Conservation (phyloP, 2,797 vertebrate species). For the Columba guinea region DNA sequence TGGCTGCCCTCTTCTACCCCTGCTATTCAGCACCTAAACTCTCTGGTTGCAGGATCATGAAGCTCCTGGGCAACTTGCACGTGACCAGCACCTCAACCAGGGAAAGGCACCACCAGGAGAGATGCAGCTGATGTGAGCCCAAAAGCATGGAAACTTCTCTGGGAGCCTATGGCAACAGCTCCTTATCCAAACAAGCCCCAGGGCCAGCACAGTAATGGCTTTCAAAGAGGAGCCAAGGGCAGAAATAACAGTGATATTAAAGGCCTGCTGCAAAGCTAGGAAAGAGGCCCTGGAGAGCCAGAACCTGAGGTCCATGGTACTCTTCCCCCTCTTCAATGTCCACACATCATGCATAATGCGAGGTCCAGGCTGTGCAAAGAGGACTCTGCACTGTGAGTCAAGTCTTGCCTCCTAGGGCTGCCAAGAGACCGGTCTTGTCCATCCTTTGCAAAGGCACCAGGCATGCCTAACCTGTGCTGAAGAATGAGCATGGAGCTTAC, state of each 20-base stretch:
- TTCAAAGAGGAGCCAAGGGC: neutral
- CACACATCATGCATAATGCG: neutral
- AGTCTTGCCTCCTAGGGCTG: neutral
- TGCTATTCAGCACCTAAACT: neutral
- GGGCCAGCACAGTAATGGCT: rapidly evolving
- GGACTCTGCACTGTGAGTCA: neutral
- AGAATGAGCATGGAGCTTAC: rapidly evolving
- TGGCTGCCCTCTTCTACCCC: neutral
- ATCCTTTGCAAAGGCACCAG: neutral
- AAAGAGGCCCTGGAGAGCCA: neutral
- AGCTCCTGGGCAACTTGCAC: neutral
- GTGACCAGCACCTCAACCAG: neutral
- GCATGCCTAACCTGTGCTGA: neutral
- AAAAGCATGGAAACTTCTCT: neutral
- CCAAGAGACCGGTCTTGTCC: neutral
- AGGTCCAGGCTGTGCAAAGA: neutral
- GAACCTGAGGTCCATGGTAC: neutral
- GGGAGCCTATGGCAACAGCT: neutral
- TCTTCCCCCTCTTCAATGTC: neutral
- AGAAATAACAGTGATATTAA: neutral
- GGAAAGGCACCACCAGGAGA: neutral
- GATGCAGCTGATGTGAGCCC: neutral
- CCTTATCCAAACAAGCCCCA: neutral
- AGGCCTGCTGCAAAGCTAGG: neutral
- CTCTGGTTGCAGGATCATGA: neutral